These are phyloP conservation scores for Asbolus verrucosus DNA, from an alignment of 1,140 invertebrate genomes.

Conservation along the genomic window DNA sequence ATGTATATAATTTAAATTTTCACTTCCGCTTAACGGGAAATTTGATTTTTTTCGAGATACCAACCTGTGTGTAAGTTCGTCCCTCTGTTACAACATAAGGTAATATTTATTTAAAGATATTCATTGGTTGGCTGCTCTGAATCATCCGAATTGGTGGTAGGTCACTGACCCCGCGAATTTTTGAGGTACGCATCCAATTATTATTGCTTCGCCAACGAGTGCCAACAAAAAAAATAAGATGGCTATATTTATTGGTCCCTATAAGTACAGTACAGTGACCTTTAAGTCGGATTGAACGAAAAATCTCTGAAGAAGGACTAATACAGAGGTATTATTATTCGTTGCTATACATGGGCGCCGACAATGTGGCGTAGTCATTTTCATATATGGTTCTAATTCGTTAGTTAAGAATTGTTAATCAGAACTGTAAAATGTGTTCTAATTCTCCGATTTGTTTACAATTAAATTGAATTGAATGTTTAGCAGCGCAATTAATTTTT, in stretches of 20 bases:
- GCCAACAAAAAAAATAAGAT: constrained; percentile 30
- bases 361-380: neutral
- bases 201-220: constrained; percentile 12
- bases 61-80: neutral
- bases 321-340: constrained; percentile 1
- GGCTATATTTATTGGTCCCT: neutral
- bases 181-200: constrained; percentile 34
- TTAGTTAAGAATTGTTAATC: constrained; percentile 2
- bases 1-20: neutral
- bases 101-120: constrained; percentile 36
- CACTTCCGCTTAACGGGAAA: constrained; percentile 33
- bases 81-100: constrained; percentile 11
- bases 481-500: constrained; percentile 18
- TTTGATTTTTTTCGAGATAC: constrained; percentile 24
- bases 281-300: neutral
- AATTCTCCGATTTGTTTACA: constrained; percentile 18
- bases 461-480: constrained; percentile 25
- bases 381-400: constrained; percentile 30
- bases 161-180: constrained; percentile 28
- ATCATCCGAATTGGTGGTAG: constrained; percentile 15
- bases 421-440: constrained; percentile 3
- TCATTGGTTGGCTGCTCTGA: constrained; percentile 23
- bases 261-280: constrained; percentile 27
- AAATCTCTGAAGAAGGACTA: neutral
- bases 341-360: constrained; percentile 3